phyloP scores from a whole-genome alignment of 2,888 invertebrate species.

The Philhelius pedissequus region DNA sequence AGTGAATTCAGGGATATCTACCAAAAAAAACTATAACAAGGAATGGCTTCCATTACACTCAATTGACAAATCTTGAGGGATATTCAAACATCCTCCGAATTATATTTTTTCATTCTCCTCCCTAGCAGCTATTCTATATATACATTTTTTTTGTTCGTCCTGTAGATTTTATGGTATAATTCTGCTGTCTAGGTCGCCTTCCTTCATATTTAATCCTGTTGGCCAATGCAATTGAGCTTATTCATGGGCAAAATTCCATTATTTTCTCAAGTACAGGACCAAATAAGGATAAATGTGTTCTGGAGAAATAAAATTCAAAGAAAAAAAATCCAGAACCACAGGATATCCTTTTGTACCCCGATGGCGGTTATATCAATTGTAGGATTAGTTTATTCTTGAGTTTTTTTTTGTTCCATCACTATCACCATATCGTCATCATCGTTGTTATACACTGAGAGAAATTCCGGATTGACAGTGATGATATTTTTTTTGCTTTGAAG shows the following conservation, averaged over 20 bases:
- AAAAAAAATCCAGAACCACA: slow-evolving; percentile 29
- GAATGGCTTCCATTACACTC: slow-evolving; percentile 60
- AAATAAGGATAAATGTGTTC: slow-evolving; percentile 57
- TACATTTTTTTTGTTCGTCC: neutral
- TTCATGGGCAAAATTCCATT: slow-evolving; percentile 67
- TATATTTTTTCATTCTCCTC: neutral
- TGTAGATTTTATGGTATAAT: neutral
- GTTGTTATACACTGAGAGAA: neutral
- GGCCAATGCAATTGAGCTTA: slow-evolving; percentile 63
- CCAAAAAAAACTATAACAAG: slow-evolving; percentile 20
- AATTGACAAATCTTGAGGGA: slow-evolving; percentile 60
- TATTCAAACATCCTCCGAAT: slow-evolving; percentile 20
- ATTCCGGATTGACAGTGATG: too few relatives aligned
- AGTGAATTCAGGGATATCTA: neutral
- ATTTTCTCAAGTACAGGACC: slow-evolving; percentile 56
- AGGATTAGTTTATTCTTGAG: slow-evolving; percentile 59
- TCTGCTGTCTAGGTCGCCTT: neutral
- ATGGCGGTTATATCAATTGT: slow-evolving; percentile 65
- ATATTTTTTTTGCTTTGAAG: too few relatives aligned
- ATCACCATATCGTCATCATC: neutral
- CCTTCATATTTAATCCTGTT: slow-evolving; percentile 41
- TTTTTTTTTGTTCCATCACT: neutral
- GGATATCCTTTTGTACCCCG: slow-evolving; percentile 56
- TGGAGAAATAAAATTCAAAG: slow-evolving; percentile 6
- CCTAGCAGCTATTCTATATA: neutral